Conservation (phyloP, 2,797 vertebrate species). For the Crenichthys baileyi region DNA sequence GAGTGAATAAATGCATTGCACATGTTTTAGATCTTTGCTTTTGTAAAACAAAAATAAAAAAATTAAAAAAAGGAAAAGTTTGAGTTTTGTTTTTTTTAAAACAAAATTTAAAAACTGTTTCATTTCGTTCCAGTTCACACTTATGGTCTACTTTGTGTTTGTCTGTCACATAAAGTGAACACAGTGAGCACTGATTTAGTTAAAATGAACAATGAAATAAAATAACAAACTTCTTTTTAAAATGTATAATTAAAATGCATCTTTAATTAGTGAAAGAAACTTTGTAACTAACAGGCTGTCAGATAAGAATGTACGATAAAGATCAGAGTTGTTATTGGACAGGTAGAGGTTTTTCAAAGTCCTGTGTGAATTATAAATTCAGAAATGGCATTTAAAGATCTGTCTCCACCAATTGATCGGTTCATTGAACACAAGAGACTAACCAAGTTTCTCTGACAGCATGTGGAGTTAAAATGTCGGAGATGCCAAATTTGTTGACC, state of each 20-base stretch:
- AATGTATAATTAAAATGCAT: not conserved
- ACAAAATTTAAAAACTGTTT: too few relatives aligned
- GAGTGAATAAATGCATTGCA: not conserved
- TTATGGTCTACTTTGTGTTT: too few relatives aligned
- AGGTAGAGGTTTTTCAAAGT: slow-evolving; percentile 5
- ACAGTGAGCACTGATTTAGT: not conserved
- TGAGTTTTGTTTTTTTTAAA: too few relatives aligned
- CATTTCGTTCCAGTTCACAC: too few relatives aligned
- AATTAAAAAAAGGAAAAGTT: too few relatives aligned
- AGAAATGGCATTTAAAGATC: slow-evolving; percentile 36
- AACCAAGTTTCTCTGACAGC: slow-evolving; percentile 11
- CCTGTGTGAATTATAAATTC: slow-evolving; percentile 22
- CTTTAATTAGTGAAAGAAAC: not conserved
- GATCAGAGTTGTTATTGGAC: not conserved
- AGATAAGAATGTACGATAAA: slow-evolving; percentile 18
- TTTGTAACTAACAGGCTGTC: not conserved
- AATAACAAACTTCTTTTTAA: not conserved
- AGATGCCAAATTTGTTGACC: slow-evolving; percentile 17
- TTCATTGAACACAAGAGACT: slow-evolving; percentile 22
- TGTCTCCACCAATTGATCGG: slow-evolving; percentile 25
- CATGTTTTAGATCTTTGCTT: too few relatives aligned
- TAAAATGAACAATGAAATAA: not conserved
- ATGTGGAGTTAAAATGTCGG: slow-evolving; percentile 18
- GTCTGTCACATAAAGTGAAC: too few relatives aligned
- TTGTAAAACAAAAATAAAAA: too few relatives aligned